These are phyloP conservation scores for Linurgus olivaceus DNA, from an alignment of 2,797 vertebrate species.

Conservation along the genomic window DNA sequence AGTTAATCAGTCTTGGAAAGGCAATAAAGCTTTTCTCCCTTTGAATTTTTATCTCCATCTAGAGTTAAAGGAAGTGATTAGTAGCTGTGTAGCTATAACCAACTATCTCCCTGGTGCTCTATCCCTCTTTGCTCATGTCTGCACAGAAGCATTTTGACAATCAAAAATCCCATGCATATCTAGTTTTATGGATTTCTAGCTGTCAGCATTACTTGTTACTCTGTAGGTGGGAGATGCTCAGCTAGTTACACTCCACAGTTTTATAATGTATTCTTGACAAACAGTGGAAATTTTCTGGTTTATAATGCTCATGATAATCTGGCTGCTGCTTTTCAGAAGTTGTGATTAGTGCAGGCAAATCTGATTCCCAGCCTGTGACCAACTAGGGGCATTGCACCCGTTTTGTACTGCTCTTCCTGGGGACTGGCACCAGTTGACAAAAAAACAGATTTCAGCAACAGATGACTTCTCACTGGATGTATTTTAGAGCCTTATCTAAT, in stretches of 20 bases:
- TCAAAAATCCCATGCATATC: background rate
- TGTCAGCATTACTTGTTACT: background rate
- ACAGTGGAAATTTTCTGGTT: background rate
- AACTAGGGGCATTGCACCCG: background rate
- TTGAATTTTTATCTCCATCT: background rate
- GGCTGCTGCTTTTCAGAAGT: background rate
- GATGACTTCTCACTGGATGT: background rate
- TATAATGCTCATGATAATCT: background rate
- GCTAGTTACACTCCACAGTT: background rate
- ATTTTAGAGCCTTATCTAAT: background rate
- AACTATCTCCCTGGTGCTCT: background rate
- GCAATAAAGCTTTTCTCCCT: background rate
- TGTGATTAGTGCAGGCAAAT: background rate
- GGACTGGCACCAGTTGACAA: background rate
- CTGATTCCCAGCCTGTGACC: background rate
- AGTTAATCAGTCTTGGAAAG: background rate
- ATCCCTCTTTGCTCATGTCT: background rate
- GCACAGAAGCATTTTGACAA: background rate
- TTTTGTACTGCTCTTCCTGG: background rate
- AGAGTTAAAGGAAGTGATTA: background rate
- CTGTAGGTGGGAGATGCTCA: background rate
- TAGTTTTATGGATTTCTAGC: background rate
- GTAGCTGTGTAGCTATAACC: background rate
- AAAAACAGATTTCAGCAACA: background rate
- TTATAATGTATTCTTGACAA: background rate